phyloP scores from a whole-genome alignment of 2,888 invertebrate genomes.

The Meghimatium bilineatum region DNA sequence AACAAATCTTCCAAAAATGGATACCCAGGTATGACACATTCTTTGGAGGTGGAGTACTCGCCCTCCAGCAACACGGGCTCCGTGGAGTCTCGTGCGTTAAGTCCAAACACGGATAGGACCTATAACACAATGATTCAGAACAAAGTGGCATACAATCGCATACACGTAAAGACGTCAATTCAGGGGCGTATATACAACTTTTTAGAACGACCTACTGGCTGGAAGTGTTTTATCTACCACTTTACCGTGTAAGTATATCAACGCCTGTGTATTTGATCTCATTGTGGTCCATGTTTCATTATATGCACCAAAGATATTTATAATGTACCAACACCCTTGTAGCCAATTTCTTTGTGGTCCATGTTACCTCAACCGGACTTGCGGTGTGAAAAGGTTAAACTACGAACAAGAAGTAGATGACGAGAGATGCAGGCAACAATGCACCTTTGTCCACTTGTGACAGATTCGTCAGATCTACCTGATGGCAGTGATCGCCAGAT shows the following conservation, averaged over 20 bases:
- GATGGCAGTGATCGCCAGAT: no score
- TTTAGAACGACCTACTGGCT: slow-evolving; percentile 87
- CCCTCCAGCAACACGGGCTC: slow-evolving; percentile 33
- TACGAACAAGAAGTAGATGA: no score
- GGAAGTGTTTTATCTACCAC: slow-evolving; percentile 89
- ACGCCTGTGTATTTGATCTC: no score
- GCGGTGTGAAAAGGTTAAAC: no score
- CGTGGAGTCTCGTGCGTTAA: slow-evolving; percentile 47
- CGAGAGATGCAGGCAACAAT: no score
- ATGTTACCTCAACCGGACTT: no score
- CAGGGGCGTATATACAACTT: slow-evolving; percentile 88
- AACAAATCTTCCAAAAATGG: slow-evolving; percentile 52
- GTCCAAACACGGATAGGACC: slow-evolving; percentile 42
- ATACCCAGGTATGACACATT: slow-evolving; percentile 48
- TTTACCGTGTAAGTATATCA: slow-evolving; percentile 85
- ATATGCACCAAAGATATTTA: no score
- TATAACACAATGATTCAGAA: slow-evolving; percentile 51
- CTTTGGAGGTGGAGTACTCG: slow-evolving; percentile 50
- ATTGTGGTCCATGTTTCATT: no score
- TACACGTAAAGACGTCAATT: slow-evolving; percentile 66
- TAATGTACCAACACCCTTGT: no score
- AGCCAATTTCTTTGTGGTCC: no score
- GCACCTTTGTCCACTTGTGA: no score
- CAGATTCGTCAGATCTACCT: no score
- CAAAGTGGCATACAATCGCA: slow-evolving; percentile 14